A percentile compares a stretch with the other conserved stretches of the same genome.
Evolutionary conservation across 2,888 invertebrate species (phyloP).

Genomic region (Rhagonycha fulva): DNA sequence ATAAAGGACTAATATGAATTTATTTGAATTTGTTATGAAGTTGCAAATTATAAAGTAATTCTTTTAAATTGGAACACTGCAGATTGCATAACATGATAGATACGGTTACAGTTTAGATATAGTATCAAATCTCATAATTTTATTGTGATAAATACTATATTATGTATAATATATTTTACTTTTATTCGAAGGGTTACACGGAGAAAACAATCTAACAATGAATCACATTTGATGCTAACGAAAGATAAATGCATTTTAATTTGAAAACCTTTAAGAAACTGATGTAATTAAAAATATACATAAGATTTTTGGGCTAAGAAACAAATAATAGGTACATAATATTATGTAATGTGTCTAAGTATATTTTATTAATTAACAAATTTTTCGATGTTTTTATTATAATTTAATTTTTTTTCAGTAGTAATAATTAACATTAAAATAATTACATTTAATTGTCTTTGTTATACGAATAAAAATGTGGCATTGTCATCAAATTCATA

Average conservation of each 20-base stretch:
- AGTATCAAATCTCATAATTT: neutral
- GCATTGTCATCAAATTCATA: neutral
- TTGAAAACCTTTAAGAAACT: no score
- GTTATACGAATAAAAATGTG: neutral
- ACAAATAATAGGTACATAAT: neutral
- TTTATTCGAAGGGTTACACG: no score
- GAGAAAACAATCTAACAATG: no score
- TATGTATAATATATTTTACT: no score
- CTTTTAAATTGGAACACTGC: neutral
- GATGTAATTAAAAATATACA: no score
- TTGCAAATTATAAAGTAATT: neutral
- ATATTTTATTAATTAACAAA: neutral
- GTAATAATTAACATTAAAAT: neutral
- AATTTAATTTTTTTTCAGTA: neutral
- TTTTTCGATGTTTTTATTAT: neutral
- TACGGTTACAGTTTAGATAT: neutral
- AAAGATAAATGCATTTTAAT: no score
- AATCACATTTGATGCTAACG: no score
- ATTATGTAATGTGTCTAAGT: neutral
- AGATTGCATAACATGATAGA: neutral
- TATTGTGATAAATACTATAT: no score
- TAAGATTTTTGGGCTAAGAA: no score
- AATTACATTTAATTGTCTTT: neutral
- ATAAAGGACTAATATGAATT: neutral
- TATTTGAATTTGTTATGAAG: neutral